Evolutionary conservation across 2,113 vertebrate species (phyloP).

Genomic region (Glaucidium brasilianum): DNA sequence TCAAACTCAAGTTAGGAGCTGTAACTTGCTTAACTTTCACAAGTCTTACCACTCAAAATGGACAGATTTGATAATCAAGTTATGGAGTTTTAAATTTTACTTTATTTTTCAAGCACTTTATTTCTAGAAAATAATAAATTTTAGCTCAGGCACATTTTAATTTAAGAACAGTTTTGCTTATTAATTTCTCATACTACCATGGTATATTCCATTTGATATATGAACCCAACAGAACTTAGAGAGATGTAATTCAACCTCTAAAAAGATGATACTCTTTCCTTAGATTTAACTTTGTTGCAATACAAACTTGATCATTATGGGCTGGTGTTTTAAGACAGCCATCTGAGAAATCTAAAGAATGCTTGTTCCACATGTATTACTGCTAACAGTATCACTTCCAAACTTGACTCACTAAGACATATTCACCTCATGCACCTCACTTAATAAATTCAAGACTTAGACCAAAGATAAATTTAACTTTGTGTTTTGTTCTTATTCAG

Average conservation of each 20-base stretch:
- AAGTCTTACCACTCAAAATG: not conserved
- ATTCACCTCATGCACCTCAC: not conserved
- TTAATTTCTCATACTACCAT: not conserved
- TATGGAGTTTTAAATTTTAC: not conserved
- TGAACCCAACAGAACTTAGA: not conserved
- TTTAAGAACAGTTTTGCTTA: not conserved
- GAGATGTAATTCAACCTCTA: not conserved
- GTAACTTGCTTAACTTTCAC: not conserved
- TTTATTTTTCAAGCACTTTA: not conserved
- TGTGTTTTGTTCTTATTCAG: not conserved
- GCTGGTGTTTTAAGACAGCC: not conserved
- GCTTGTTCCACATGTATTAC: not conserved
- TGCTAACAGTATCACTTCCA: not conserved
- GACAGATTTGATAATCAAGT: not conserved
- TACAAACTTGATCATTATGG: not conserved
- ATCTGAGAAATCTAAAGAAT: not conserved
- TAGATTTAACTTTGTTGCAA: not conserved
- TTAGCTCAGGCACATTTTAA: not conserved
- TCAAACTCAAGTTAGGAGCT: not conserved
- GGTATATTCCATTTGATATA: not conserved
- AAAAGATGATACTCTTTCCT: not conserved
- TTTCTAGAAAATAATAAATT: not conserved
- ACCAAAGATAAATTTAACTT: not conserved
- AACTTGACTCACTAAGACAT: not conserved
- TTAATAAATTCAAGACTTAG: not conserved